Evolutionary conservation across 2,797 vertebrate species (phyloP), one percentile per base, ranked within the genome.

Genomic region (Pseudotriccus pelzelni): DNA sequence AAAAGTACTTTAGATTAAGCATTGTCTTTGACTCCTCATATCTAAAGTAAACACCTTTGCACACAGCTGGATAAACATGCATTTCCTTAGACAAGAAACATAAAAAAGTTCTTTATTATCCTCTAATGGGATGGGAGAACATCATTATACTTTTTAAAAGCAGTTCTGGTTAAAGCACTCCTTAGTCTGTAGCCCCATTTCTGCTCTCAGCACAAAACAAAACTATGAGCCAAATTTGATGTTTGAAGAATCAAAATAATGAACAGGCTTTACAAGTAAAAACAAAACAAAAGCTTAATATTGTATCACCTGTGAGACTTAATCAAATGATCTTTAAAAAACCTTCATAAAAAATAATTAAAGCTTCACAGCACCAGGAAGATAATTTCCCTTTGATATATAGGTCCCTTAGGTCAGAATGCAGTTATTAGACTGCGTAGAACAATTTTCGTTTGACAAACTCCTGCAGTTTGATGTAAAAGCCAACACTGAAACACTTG

Each of bases 321-420:
- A 36, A 84, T 47, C 18, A 41, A 79, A 90, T 79, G 46, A 44
- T 69, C 32, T 13, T 53, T 79, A 74, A 90, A 84, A 63, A 91
- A 60, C 63, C 30, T 63, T 79, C 12, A 82, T 41, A 82, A 86
- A 94, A 79, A 84, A 79, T 90, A 94, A 95, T 80, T 92, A 92
- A 75, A 72, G 24, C 39, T 91, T 92, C 58, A 64, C 21, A 79
- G 78, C 34, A 85, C 19, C 47, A 76, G 52, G 16, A 79, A 90
- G 56, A 63, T 53, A 79, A 93, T 89, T 82, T 63, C n/a, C 77
- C 55, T 72, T 77, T 83, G 3, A 5, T 18, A 73, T 10, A 14
- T 15, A 41, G 27, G 62, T 75, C 83, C 64, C 50, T 39, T 53
- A 85, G 75, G 85, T 94, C 62, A 81, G 69, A 81, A 83, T 14